phyloP scores from a whole-genome alignment of 35 echinoderm and acorn worm species.

The Chiridota heheva region DNA sequence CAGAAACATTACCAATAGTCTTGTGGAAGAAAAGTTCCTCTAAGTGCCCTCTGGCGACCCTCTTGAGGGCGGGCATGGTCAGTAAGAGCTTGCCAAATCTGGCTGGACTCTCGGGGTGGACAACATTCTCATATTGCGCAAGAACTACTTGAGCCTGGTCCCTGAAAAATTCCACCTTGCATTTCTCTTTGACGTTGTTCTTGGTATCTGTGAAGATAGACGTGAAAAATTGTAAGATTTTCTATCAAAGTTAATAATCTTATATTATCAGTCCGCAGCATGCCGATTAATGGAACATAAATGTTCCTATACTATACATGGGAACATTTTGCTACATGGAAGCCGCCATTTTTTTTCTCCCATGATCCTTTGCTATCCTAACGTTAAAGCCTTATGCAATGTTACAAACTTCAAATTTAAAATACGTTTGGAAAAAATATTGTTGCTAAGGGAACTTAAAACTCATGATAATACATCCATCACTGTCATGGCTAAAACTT shows the following conservation, averaged over 20 bases:
- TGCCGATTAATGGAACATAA: too few relatives aligned
- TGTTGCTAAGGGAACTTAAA: too few relatives aligned
- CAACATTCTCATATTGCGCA: conserved; percentile 92
- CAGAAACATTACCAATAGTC: conserved; percentile 71
- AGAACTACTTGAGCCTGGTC: conserved; percentile 93
- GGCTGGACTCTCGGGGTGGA: conserved; percentile 88
- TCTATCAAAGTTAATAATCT: background rate
- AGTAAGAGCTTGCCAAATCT: conserved; percentile 94
- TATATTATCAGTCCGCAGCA: background rate
- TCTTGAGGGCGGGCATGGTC: conserved; percentile 82
- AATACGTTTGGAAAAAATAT: too few relatives aligned
- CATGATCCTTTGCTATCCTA: too few relatives aligned
- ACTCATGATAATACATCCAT: too few relatives aligned
- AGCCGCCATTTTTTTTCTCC: background rate
- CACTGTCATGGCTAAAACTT: too few relatives aligned
- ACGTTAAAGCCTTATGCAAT: too few relatives aligned
- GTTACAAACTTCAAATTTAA: too few relatives aligned
- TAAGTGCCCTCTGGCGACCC: conserved; percentile 55
- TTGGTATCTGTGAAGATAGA: conserved; percentile 73
- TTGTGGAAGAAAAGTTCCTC: conserved; percentile 88
- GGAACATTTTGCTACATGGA: too few relatives aligned
- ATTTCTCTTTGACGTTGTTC: conserved; percentile 65
- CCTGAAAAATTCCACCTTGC: conserved; percentile 88
- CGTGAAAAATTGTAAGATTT: too few relatives aligned
- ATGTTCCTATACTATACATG: background rate